Evolutionary conservation across 1,140 invertebrate genomes (phyloP), one percentile per base, ranked within the genome.

Genomic region (Druon quercuslanigerum): DNA sequence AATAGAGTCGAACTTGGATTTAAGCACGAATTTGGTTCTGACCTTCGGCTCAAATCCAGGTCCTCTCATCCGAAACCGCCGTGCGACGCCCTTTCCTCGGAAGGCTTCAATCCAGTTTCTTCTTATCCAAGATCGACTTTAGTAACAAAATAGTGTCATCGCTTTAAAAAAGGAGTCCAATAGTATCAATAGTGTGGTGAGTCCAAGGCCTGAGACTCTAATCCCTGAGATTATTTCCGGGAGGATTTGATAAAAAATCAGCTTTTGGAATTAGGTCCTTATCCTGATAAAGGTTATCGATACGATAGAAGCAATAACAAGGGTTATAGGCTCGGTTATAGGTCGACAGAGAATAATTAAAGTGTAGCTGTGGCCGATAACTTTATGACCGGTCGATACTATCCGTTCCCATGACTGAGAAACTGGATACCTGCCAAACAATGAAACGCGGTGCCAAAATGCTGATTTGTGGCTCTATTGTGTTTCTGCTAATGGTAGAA

Each of bases 381-480:
- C 77, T 79, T 78, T 50, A 16, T 66, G 50, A 19, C 50, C 73
- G 66, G 74, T 81, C 75, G 78, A 86, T 85, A 78, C 66, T 80
- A 81, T 83, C 81, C 79, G 76, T 79, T 81, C 76, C 77, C 60
- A 60, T 56, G 66, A 71, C 72, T 17, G 51, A 74, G 71, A 57
- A 83, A 80, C 81, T 84, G 86, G 85, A 76, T 11, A 71, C 70
- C 73, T 79, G 85, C 84, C 86, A 83, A 83, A 79, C 81, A 57
- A 85, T 83, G 80, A 85, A 85, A 86, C 79, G 76, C 77, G 60
- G 79, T 76, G 79, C 79, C 79, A 73, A 79, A 84, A 81, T 79
- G 79, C 75, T 79, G 77, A 81, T 83, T 83, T 85, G 85, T 82
- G 77, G 78, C 82, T 70, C 77, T 80, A 83, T 79, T 81, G 79